A percentile compares a stretch with the other conserved stretches of the same genome.
These are phyloP conservation scores for Coptodon bakossiorum DNA, from an alignment of 2,113 vertebrate species.

Conservation along the genomic window DNA sequence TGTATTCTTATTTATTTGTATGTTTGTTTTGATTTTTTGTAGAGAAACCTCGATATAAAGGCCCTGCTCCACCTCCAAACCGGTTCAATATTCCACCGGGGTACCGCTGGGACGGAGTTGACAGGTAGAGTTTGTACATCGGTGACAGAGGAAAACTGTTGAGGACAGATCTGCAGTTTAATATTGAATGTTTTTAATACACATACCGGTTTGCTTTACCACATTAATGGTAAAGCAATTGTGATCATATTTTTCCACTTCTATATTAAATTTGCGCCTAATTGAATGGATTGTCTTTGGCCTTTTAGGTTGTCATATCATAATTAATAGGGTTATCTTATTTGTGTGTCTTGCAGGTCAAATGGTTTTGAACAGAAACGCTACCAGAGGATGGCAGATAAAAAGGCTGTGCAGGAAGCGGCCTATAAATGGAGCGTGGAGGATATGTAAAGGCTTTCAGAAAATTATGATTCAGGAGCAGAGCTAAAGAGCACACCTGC, in stretches of 20 bases:
- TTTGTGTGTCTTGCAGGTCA: conserved; percentile 72
- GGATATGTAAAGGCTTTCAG: conserved; percentile 78
- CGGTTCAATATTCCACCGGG: conserved; percentile 90
- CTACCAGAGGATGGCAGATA: conserved; percentile 82
- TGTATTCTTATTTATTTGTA: not conserved
- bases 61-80: conserved; percentile 87
- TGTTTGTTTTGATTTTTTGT: not conserved
- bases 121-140: conserved; percentile 74
- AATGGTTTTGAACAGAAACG: conserved; percentile 93
- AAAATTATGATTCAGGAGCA: not conserved
- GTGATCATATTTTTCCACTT: not conserved
- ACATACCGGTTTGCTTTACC: not conserved
- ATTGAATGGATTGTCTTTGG: not conserved
- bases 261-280: not conserved
- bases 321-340: not conserved
- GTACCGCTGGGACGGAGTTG: conserved; percentile 93
- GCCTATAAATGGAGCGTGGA: conserved; percentile 98
- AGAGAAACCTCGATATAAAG: conserved; percentile 87
- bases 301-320: not conserved
- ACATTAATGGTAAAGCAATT: not conserved
- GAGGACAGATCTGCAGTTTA: not conserved
- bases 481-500: not conserved
- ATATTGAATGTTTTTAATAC: not conserved
- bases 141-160: not conserved
- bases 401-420: conserved; percentile 84